A percentile compares a stretch with the other conserved stretches of the same genome.
Evolutionary conservation across 2,888 invertebrate species (phyloP).

Genomic region (Tenthredo mesomela): DNA sequence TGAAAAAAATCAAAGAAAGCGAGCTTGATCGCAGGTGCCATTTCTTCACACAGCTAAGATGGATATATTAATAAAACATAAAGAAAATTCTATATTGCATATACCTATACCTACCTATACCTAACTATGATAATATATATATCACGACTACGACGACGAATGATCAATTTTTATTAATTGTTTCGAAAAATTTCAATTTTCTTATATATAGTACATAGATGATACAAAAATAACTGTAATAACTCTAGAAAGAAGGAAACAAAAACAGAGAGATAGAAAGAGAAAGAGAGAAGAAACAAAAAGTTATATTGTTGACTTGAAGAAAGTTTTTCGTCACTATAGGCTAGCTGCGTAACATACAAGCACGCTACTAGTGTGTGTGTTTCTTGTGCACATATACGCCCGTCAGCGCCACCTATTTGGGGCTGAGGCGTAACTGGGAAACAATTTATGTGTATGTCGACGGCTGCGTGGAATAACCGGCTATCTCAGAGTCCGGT

Average conservation of each 20-base stretch:
- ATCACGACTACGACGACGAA: background rate
- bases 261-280: background rate
- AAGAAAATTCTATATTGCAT: background rate
- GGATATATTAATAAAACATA: background rate
- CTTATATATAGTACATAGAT: background rate
- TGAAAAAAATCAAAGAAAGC: background rate
- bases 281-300: background rate
- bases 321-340: background rate
- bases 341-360: no score
- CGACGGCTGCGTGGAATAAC: no score
- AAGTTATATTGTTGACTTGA: background rate
- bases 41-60: constrained; percentile 6
- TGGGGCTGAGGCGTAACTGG: no score
- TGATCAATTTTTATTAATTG: background rate
- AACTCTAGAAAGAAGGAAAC: background rate
- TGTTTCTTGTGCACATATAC: no score
- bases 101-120: no score
- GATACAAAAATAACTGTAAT: background rate
- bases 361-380: no score
- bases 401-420: no score
- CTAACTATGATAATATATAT: background rate
- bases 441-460: no score
- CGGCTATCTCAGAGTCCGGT: no score
- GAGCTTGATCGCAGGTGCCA: background rate
- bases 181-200: background rate